phyloP scores from a whole-genome alignment of 2,888 invertebrate genomes.

The Itoplectis maculator region DNA sequence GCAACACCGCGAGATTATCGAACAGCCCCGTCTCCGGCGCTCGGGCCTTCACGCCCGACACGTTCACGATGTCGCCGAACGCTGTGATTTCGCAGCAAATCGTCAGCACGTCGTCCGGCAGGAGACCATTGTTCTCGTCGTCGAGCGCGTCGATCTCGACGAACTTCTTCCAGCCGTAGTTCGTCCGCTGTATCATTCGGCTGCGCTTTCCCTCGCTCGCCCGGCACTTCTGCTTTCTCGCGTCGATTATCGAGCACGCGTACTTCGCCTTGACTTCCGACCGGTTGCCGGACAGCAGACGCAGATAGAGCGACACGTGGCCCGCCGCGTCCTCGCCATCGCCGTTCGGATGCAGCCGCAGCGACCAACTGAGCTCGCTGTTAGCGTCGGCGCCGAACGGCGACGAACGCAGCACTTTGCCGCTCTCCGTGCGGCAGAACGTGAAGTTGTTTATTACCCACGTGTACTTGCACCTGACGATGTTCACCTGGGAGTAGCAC shows the following conservation, averaged over 20 bases:
- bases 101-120: slow-evolving; percentile 7
- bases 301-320: background rate
- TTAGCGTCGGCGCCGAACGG: background rate
- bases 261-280: background rate
- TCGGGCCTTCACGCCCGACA: background rate
- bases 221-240: background rate
- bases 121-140: background rate
- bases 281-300: background rate
- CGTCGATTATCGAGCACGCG: background rate
- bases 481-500: background rate
- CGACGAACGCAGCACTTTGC: background rate
- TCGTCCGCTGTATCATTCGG: background rate
- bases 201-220: background rate
- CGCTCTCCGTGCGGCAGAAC: background rate
- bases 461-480: background rate
- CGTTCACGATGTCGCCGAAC: background rate
- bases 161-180: slow-evolving; percentile 9
- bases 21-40: slow-evolving; percentile 96
- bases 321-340: background rate
- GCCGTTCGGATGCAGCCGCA: background rate
- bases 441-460: slow-evolving; percentile 13
- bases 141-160: background rate
- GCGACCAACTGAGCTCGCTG: background rate
- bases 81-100: slow-evolving; percentile 6
- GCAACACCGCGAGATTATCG: slow-evolving; percentile 97